Evolutionary conservation across 2,888 invertebrate genomes (phyloP), one percentile per base, ranked within the genome.

Genomic region (Euproctis similis): DNA sequence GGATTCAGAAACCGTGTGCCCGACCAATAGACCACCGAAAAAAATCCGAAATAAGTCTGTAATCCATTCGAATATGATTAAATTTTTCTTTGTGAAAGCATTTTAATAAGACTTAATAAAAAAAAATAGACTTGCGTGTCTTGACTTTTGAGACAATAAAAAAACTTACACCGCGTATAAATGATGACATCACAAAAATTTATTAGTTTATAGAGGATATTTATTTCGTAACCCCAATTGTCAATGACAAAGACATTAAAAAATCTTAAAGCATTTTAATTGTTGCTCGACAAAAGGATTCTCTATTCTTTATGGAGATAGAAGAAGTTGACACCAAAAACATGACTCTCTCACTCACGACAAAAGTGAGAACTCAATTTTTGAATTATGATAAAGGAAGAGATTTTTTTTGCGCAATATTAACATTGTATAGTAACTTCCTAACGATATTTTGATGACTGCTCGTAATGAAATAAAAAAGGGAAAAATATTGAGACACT

Each of bases 381-480:
- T 77, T 73, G 74, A 75, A 49, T 71, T 72, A 75, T 65, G 71
- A 62, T 47, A 74, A 78, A 23, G 78, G 76, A 77, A 76, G 8
- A 4, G 19, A 6, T 17, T 17, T 17, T 8, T n/a, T 78, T 66
- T 66, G 66, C n/a, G 54, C 75, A 71, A 75, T 74, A 74, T 57
- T 67, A 50, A 59, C 62, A 69, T 62, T 66, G 66, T 65, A 53
- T 43, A 46, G 52, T 36, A 34, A 45, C 54, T 45, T 46, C 57
- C 72, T 81, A 81, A 81, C 77, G 81, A 81, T 70, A 62, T 74
- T 78, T 78, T 81, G 81, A 81, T 81, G 77, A 74, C 63, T 66
- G 58, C 55, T 56, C 53, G 65, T 74, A 71, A 78, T 75, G 68
- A 76, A 76, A 77, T 69, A 65, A 71, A 72, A 69, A 64, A 56